Percentiles rank a stretch among this genome's conserved stretches.
Conservation (phyloP, 2,888 invertebrate species). For the Acronicta aceris region DNA sequence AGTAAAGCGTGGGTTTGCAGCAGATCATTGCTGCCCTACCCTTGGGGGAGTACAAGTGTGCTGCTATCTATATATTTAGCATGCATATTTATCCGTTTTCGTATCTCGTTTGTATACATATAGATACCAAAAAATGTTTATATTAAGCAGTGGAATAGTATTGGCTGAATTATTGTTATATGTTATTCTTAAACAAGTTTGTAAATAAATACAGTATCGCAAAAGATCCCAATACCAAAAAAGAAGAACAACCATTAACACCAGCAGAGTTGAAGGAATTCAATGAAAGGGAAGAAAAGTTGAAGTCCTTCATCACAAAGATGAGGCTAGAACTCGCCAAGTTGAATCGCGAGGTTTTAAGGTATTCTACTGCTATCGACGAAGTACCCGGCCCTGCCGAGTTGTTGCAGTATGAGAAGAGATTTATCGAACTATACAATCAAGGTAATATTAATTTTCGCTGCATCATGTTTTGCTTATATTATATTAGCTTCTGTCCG, state of each 20-base stretch:
- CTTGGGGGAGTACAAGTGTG: too few species aligned
- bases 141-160: too few species aligned
- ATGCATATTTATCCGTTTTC: too few species aligned
- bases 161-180: neutral
- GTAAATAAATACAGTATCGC: slow-evolving; percentile 59
- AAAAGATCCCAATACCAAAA: slow-evolving; percentile 67
- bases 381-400: slow-evolving; percentile 98
- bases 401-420: slow-evolving; percentile 97
- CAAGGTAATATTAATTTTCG: slow-evolving; percentile 90
- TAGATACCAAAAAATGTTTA: too few species aligned
- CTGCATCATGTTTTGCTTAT: neutral
- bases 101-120: too few species aligned
- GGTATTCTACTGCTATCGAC: slow-evolving; percentile 95
- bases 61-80: too few species aligned
- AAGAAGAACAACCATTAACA: slow-evolving; percentile 79
- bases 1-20: too few species aligned
- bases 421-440: slow-evolving; percentile 98
- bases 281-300: slow-evolving; percentile 76
- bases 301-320: slow-evolving; percentile 75
- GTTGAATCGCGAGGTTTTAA: slow-evolving; percentile 93
- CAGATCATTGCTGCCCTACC: too few species aligned
- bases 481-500: too few species aligned
- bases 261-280: slow-evolving; percentile 79
- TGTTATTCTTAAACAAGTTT: neutral
- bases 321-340: slow-evolving; percentile 92